phyloP scores from a whole-genome alignment of 2,113 vertebrate genomes.

The Sander vitreus region DNA sequence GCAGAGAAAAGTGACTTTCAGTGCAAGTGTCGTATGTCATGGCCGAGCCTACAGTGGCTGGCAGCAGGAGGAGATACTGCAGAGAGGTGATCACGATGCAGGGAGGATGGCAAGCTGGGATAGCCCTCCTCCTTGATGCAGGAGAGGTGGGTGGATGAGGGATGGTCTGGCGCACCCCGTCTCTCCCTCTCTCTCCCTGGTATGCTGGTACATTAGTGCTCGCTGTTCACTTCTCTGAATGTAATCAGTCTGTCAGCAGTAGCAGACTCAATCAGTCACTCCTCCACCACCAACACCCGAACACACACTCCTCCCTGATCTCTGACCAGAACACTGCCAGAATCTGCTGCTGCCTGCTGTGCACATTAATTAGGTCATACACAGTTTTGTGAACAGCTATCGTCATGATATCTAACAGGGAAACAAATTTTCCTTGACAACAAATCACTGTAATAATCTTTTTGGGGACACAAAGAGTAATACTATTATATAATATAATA shows the following conservation, averaged over 20 bases:
- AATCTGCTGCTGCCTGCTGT: slow-evolving; percentile 39
- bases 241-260: slow-evolving; percentile 76
- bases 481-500: too few relatives aligned
- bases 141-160: slow-evolving; percentile 46
- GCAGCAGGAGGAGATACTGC: slow-evolving; percentile 68
- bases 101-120: slow-evolving; percentile 75
- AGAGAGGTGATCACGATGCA: slow-evolving; percentile 74
- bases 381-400: slow-evolving; percentile 18
- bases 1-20: slow-evolving; percentile 23
- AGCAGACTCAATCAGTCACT: slow-evolving; percentile 73
- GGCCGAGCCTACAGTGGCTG: slow-evolving; percentile 46
- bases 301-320: slow-evolving; percentile 46
- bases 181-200: not conserved
- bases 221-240: slow-evolving; percentile 59
- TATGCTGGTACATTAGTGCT: slow-evolving; percentile 74
- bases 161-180: slow-evolving; percentile 57
- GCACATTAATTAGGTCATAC: slow-evolving; percentile 20
- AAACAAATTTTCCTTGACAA: not conserved
- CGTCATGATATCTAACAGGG: slow-evolving; percentile 20
- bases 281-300: slow-evolving; percentile 22
- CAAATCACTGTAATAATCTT: not conserved
- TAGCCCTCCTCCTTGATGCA: slow-evolving; percentile 76
- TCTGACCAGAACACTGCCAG: slow-evolving; percentile 46
- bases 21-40: slow-evolving; percentile 45
- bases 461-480: not conserved